These are phyloP conservation scores for Mythimna lalbum DNA, from an alignment of 2,888 invertebrate species.

Conservation along the genomic window DNA sequence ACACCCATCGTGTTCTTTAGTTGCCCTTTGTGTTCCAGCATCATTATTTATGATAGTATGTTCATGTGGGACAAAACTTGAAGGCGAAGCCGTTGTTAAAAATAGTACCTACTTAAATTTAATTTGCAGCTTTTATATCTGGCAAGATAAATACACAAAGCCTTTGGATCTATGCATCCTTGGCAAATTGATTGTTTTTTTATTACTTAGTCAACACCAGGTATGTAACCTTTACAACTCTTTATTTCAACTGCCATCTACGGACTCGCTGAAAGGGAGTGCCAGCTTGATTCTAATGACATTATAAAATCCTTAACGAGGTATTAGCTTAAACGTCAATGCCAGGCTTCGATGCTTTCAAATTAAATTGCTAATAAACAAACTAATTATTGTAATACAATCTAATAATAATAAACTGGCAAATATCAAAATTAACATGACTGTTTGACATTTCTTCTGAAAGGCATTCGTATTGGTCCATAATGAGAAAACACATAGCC, in stretches of 20 bases:
- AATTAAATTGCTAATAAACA: slow-evolving; percentile 9
- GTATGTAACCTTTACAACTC: slow-evolving; percentile 49
- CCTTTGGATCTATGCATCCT: slow-evolving; percentile 22
- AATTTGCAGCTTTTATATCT: neutral
- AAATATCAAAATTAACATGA: neutral
- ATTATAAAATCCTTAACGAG: slow-evolving; percentile 46
- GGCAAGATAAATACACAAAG: slow-evolving; percentile 6
- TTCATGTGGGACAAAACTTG: neutral
- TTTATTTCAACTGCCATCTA: slow-evolving; percentile 30
- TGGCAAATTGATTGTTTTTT: slow-evolving; percentile 27
- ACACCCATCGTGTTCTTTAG: too few relatives aligned
- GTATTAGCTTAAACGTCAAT: slow-evolving; percentile 30
- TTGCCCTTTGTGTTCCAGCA: too few relatives aligned
- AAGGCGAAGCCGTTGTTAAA: neutral
- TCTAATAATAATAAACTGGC: neutral
- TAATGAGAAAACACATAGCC: too few relatives aligned
- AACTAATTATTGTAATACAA: neutral
- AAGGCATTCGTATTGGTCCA: too few relatives aligned
- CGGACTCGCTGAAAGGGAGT: slow-evolving; percentile 33
- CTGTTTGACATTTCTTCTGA: neutral
- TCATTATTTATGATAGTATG: neutral
- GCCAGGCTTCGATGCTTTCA: neutral
- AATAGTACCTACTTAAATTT: neutral
- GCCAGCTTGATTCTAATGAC: slow-evolving; percentile 23
- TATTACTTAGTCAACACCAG: slow-evolving; percentile 29